Evolutionary conservation across 2,797 vertebrate species (phyloP).

Genomic region (Spatula versicolor): DNA sequence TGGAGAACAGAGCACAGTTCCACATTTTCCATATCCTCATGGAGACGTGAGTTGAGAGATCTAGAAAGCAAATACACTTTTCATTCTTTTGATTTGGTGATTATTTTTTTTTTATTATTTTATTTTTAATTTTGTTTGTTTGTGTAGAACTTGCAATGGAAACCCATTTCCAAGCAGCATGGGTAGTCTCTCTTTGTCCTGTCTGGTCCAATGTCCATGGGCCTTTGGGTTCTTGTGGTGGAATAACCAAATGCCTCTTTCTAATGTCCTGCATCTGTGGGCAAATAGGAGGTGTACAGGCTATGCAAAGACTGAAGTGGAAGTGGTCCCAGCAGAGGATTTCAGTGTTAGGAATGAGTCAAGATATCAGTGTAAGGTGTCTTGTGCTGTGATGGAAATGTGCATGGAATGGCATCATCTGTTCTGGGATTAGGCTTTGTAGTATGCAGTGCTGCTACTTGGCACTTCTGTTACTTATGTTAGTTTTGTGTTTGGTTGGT

Average conservation of each 20-base stretch:
- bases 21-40: background rate
- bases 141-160: background rate
- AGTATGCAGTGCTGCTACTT: background rate
- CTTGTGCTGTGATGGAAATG: background rate
- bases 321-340: background rate
- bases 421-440: background rate
- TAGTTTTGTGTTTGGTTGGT: background rate
- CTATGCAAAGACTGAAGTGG: background rate
- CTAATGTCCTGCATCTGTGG: background rate
- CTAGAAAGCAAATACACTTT: background rate
- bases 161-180: background rate
- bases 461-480: background rate
- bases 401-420: fast-evolving
- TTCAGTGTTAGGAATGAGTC: background rate
- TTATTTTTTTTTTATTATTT: background rate
- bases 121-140: background rate
- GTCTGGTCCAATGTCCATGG: background rate
- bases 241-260: background rate
- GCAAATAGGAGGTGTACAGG: background rate
- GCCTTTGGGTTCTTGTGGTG: background rate
- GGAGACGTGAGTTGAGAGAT: background rate
- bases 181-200: background rate
- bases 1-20: background rate
- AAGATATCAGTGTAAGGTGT: background rate
- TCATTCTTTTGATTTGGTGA: background rate